Base-by-base conservation (phyloP, 2,888 invertebrate genomes). In the Cephalotes varians region DNA sequence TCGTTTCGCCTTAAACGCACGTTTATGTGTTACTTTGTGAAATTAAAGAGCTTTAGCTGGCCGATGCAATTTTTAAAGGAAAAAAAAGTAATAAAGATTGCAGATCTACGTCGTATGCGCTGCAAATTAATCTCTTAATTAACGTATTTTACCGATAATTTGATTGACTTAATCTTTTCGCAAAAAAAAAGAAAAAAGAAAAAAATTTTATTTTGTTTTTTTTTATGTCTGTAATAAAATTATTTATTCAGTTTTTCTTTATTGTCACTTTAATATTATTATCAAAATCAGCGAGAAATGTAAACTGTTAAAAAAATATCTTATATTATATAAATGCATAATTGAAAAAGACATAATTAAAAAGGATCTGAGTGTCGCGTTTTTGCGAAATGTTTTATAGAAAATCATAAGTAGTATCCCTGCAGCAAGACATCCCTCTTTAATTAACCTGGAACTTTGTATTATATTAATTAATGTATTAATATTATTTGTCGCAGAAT, bases 1-100 rank as follows among this genome's bases (percentile, higher is more conserved):
- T 82, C 86, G 72, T 85, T 79, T 73, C 62, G 25, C 73, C 77
- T 83, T 74, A 82, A 81, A 82, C 64, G 69, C 51, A 65, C 64
- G 73, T 69, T 69, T 31, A 74, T 81, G 44, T 49, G 87, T 90
- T 84, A 86, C 90, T 90, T 90, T 86, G 83, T 84, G 67, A 86
- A 90, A 90, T 90, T 89, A 90, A 87, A 85, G 84, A 60, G 51
- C 49, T 37, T 84, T 54, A 56, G 58, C 62, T 62, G 60, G 21
- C 40, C n/a, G 34, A 31, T 10, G 47, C 34, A 71, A 73, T 72
- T 62, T 49, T 18, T 10, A 10, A 31, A 0, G 21, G n/a, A 51
- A 15, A 54, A 69, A 49, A 67, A 15, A 0, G 28, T 28, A 10
- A 31, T 44, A 56, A 54, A 71, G 56, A 71, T 34, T 1, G 37